Percentiles rank a stretch among this genome's conserved stretches.
These are phyloP conservation scores for Theonella swinhoei DNA, from an alignment of 37 sponge, comb jelly and placozoan genomes.

Conservation along the genomic window DNA sequence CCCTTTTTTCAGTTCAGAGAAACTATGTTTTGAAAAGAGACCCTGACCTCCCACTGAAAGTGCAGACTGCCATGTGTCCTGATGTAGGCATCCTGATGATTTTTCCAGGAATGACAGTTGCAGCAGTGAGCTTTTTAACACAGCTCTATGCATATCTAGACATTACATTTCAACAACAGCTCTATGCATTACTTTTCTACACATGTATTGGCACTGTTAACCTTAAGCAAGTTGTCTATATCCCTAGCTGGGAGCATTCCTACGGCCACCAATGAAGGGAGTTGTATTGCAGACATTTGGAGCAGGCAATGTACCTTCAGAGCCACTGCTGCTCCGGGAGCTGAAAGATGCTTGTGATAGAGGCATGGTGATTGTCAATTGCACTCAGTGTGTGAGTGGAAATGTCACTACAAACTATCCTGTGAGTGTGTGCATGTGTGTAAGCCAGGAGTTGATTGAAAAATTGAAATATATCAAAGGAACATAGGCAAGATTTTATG, in stretches of 20 bases:
- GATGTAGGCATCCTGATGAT: slow-evolving; percentile 89
- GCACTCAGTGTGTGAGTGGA: slow-evolving; percentile 89
- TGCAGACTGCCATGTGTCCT: slow-evolving; percentile 34
- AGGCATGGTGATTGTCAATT: slow-evolving; percentile 89
- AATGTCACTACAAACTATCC: slow-evolving; percentile 80
- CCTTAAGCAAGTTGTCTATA: neutral
- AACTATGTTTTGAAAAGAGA: neutral
- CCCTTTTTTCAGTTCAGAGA: neutral
- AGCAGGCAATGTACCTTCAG: slow-evolving; percentile 88
- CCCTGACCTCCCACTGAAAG: neutral
- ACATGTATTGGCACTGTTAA: neutral
- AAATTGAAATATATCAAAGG: too few relatives aligned
- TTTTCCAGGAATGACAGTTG: slow-evolving; percentile 94
- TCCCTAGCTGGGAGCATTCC: slow-evolving; percentile 76
- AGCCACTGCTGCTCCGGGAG: slow-evolving; percentile 52
- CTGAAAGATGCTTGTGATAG: slow-evolving; percentile 73
- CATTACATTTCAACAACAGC: too few relatives aligned
- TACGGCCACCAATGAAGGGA: slow-evolving; percentile 93
- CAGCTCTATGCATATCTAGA: too few relatives aligned
- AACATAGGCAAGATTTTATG: too few relatives aligned
- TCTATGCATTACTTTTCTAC: neutral
- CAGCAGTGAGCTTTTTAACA: slow-evolving; percentile 86
- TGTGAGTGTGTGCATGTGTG: too few relatives aligned
- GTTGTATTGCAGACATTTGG: slow-evolving; percentile 92
- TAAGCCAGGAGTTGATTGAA: too few relatives aligned